phyloP scores from a whole-genome alignment of 2,888 invertebrate species.

The Hypena proboscidalis region DNA sequence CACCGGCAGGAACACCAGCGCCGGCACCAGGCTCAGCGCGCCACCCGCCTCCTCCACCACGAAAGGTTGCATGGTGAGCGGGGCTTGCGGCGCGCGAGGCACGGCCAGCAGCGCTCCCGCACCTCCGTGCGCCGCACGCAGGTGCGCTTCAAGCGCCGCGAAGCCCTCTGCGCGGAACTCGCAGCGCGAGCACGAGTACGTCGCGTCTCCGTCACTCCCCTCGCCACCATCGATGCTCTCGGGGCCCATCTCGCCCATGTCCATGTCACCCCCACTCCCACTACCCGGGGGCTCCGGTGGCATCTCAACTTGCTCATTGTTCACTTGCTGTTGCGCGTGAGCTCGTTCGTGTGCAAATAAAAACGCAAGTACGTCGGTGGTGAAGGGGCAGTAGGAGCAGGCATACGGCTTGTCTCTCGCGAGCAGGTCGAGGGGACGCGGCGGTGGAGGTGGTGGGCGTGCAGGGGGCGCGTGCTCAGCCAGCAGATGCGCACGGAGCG shows the following conservation, averaged over 20 bases:
- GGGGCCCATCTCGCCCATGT: slow-evolving; percentile 36
- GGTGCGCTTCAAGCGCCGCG: slow-evolving; percentile 78
- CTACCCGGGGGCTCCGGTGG: slow-evolving; percentile 41
- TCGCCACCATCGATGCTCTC: slow-evolving; percentile 53
- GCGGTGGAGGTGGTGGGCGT: slow-evolving; percentile 70
- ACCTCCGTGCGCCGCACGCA: slow-evolving; percentile 79
- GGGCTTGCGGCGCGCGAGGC: slow-evolving; percentile 87
- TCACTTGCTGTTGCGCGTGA: slow-evolving; percentile 85
- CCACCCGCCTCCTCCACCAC: slow-evolving; percentile 88
- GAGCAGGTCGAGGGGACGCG: slow-evolving; percentile 85
- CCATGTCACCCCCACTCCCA: slow-evolving; percentile 41
- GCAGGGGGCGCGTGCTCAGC: slow-evolving; percentile 92
- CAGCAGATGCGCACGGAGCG: slow-evolving; percentile 94
- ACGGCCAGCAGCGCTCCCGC: slow-evolving; percentile 81
- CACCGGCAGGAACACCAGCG: slow-evolving; percentile 97
- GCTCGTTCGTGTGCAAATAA: slow-evolving; percentile 96
- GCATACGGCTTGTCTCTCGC: slow-evolving; percentile 90
- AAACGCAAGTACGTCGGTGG: slow-evolving; percentile 95
- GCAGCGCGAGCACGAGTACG: slow-evolving; percentile 79
- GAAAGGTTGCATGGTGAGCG: slow-evolving; percentile 97
- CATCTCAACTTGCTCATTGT: slow-evolving; percentile 37
- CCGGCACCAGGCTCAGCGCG: slow-evolving; percentile 91
- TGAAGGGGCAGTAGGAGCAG: slow-evolving; percentile 95
- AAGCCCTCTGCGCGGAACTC: slow-evolving; percentile 80
- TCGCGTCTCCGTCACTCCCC: slow-evolving; percentile 61